phyloP scores from a whole-genome alignment of 2,888 invertebrate species.

The Brachypterus glaber region DNA sequence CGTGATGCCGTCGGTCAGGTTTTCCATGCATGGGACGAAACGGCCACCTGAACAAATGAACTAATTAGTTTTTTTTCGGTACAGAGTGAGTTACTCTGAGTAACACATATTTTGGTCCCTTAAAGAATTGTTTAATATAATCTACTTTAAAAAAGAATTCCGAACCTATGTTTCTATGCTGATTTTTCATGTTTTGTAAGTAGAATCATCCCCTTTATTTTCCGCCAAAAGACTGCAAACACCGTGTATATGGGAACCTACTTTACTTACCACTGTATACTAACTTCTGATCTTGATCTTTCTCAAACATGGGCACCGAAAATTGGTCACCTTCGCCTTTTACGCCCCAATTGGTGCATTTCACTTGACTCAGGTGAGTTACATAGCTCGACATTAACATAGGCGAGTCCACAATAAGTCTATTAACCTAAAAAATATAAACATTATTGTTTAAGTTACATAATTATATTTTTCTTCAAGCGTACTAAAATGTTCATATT shows the following conservation, averaged over 20 bases:
- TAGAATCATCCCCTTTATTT: too few relatives aligned
- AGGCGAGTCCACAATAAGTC: constrained; percentile 87
- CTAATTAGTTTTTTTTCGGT: background rate
- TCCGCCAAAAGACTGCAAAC: too few relatives aligned
- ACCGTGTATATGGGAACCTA: constrained; percentile 4
- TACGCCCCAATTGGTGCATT: constrained; percentile 61
- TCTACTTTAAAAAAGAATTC: too few relatives aligned
- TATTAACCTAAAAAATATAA: constrained; percentile 34
- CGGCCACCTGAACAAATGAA: constrained; percentile 44
- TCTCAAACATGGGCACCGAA: constrained; percentile 70
- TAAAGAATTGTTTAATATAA: too few relatives aligned
- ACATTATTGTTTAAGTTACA: too few relatives aligned
- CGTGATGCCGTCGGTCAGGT: constrained; percentile 56
- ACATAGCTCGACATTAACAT: constrained; percentile 91
- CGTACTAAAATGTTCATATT: too few relatives aligned
- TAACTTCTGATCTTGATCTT: constrained; percentile 61
- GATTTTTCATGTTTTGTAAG: too few relatives aligned
- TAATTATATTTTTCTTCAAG: too few relatives aligned
- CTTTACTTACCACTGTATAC: constrained; percentile 58
- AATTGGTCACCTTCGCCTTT: constrained; percentile 68
- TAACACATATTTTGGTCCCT: too few relatives aligned
- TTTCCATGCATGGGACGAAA: constrained; percentile 63
- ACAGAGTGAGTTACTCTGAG: background rate
- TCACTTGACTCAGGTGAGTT: constrained; percentile 78
- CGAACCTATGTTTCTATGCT: too few relatives aligned